Base-by-base conservation (phyloP, 2,888 invertebrate species). In the Orthonevra nobilis region DNA sequence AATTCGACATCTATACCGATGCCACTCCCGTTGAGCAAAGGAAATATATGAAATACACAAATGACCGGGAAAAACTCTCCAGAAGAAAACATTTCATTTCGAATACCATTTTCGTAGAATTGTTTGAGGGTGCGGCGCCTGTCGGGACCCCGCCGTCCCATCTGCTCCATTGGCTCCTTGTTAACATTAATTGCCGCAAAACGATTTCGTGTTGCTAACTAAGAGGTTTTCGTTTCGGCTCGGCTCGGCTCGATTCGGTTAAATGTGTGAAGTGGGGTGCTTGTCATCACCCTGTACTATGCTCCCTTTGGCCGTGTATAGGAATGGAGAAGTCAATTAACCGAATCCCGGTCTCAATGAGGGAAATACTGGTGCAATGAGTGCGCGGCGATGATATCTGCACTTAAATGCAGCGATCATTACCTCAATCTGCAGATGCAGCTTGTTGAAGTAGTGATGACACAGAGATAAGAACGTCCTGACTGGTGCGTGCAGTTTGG, bases 151-250 rank as follows among this genome's bases (percentile, higher is more conserved):
- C 26, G 42, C 40, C 58, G 52, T 68, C 48, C 61, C 79, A 79
- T 79, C 66, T 73, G 79, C 66, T 73, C 73, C 73, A 79, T 79
- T 79, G 79, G 73, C 79, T 79, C 73, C 79, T 79, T 79, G 79
- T 79, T 79, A 79, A 72, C 79, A 79, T 73, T 79, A 79, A 79
- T 79, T 79, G 79, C 72, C 73, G 60, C 79, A 73, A 79, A 79
- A 79, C 60, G 79, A 79, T 79, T 79, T 79, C 68, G 56, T 73
- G 73, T 79, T 72, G 66, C 68, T 79, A 79, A 72, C 72, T 72
- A 72, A 72, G 72, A 77, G 64, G 77, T 77, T 72, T 64, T 72
- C 54, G 58, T 77, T 64, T 77, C 64, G 72, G 64, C 44, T 70
- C 52, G n/a, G n/a, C n/a, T n/a, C n/a, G n/a, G n/a, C n/a, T n/a